These are phyloP conservation scores for Ophion obscuratus DNA, from an alignment of 2,888 invertebrate species.

Conservation along the genomic window DNA sequence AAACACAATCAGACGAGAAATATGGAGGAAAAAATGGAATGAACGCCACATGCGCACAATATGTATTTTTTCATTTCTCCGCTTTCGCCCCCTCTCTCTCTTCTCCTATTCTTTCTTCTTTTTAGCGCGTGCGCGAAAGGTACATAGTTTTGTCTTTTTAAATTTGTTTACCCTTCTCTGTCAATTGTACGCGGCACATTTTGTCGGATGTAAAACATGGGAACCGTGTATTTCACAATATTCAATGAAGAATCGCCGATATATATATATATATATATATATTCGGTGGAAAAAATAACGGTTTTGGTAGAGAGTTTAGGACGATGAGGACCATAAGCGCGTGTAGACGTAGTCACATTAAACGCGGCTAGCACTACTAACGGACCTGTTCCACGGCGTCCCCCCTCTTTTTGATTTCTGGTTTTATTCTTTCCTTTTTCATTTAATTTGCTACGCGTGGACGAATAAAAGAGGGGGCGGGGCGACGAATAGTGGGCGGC, in stretches of 20 bases:
- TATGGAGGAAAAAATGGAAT: conserved; percentile 37
- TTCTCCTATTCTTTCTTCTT: conserved; percentile 39
- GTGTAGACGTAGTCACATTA: too few species aligned
- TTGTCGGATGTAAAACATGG: conserved; percentile 80
- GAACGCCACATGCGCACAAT: conserved; percentile 60
- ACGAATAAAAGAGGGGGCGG: too few species aligned
- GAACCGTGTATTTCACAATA: conserved; percentile 78
- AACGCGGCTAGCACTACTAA: too few species aligned
- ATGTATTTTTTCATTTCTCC: conserved; percentile 46
- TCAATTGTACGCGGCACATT: conserved; percentile 74
- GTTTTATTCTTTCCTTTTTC: too few species aligned
- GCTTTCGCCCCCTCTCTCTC: conserved; percentile 14
- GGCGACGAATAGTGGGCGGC: too few species aligned
- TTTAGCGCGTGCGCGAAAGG: conserved; percentile 66
- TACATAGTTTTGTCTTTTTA: conserved; percentile 8
- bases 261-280: conserved; percentile 73
- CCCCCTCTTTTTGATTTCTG: too few species aligned
- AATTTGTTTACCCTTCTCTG: neutral
- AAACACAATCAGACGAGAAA: conserved; percentile 49
- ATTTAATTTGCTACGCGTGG: too few species aligned
- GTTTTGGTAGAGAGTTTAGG: neutral
- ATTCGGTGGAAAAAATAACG: neutral
- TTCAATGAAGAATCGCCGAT: conserved; percentile 82
- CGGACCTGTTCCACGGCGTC: too few species aligned
- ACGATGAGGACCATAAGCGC: too few species aligned